A percentile compares a stretch with the other conserved stretches of the same genome.
These are phyloP conservation scores for Agelaius tricolor DNA, from an alignment of 2,113 vertebrate species.

Conservation along the genomic window DNA sequence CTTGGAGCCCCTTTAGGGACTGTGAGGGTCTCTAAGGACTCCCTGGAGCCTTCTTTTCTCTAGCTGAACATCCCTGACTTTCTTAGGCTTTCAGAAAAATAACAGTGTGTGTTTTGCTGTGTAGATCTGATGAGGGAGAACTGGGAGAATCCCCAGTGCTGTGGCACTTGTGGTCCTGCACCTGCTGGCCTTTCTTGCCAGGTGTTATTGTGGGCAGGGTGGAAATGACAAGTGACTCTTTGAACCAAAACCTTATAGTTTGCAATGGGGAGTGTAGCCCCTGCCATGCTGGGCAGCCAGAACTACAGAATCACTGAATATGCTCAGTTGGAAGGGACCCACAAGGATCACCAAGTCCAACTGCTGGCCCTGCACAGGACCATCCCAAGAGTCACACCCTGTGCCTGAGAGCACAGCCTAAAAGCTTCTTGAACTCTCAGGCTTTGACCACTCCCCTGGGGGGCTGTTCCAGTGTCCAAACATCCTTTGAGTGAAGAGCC, in stretches of 20 bases:
- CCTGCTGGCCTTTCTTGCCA: not conserved
- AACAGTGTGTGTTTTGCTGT: rapidly evolving
- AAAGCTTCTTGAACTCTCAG: not conserved
- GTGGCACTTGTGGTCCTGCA: not conserved
- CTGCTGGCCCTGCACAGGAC: not conserved
- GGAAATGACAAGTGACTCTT: not conserved
- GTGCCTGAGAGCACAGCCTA: not conserved
- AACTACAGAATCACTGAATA: not conserved
- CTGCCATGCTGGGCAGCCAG: rapidly evolving
- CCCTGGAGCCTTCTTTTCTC: not conserved
- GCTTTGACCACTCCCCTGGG: not conserved
- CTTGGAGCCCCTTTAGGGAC: not conserved
- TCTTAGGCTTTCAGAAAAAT: not conserved
- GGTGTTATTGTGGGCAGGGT: not conserved
- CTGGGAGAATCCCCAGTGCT: not conserved
- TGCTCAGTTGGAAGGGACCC: not conserved
- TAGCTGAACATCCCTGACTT: not conserved
- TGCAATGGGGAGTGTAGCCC: rapidly evolving
- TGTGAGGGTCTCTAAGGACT: not conserved
- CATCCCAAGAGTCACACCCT: not conserved
- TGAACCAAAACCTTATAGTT: not conserved
- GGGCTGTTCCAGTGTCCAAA: not conserved
- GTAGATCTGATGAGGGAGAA: not conserved
- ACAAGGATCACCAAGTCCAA: not conserved
- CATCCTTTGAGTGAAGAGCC: not conserved